A percentile compares a stretch with the other conserved stretches of the same genome.
Evolutionary conservation across 92 coral and sea anemone species (phyloP).

Genomic region (Epizoanthus rinbou): DNA sequence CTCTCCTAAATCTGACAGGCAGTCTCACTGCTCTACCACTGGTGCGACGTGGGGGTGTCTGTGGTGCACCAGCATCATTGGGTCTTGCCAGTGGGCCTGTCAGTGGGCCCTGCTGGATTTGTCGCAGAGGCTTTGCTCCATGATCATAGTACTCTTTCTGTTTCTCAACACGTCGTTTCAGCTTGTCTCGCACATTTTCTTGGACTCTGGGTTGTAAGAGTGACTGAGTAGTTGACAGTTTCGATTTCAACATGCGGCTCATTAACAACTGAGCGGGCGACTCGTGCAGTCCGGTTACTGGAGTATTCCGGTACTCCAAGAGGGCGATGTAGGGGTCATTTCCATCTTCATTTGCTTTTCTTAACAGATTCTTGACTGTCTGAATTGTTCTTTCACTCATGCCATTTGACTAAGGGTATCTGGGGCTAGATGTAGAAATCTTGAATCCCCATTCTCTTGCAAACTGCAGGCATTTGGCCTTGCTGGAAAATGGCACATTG

Average conservation of each 20-base stretch:
- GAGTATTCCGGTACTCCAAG: constrained; percentile 45
- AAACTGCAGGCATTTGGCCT: constrained; percentile 27
- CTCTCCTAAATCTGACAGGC: neutral
- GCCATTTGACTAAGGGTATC: constrained; percentile 40
- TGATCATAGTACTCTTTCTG: neutral
- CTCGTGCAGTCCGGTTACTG: constrained; percentile 41
- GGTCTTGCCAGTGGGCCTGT: neutral
- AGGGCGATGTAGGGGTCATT: constrained; percentile 43
- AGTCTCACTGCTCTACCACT: neutral
- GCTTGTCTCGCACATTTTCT: constrained; percentile 20
- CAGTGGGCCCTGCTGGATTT: constrained; percentile 10
- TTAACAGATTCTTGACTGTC: constrained; percentile 41
- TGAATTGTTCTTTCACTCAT: constrained; percentile 45
- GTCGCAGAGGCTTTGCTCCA: constrained; percentile 11
- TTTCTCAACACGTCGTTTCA: neutral
- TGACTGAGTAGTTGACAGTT: constrained; percentile 32
- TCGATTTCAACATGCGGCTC: constrained; percentile 43
- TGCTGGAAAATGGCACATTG: constrained; percentile 52
- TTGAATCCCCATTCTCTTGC: constrained; percentile 52
- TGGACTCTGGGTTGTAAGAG: constrained; percentile 39
- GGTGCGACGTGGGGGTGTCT: constrained; percentile 11
- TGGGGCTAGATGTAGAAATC: constrained; percentile 46
- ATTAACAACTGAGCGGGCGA: constrained; percentile 47
- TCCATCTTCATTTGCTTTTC: constrained; percentile 40
- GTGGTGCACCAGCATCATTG: neutral